Base-by-base conservation (phyloP, 2,113 vertebrate species). In the Aptenodytes patagonicus region DNA sequence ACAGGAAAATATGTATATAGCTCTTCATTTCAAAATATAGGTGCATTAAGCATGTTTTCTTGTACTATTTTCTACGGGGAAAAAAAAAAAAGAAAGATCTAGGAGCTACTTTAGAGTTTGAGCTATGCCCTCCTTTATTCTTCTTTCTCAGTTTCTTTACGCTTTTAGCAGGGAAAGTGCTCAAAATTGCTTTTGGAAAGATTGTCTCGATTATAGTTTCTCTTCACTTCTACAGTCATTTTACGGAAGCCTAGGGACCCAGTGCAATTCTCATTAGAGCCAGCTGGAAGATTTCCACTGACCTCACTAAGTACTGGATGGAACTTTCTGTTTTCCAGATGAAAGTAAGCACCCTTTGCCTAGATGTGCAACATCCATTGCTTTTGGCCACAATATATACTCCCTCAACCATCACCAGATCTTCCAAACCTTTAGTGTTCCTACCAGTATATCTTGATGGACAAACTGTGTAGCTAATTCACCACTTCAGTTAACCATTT, bases 101-200 rank as follows among this genome's bases (percentile, higher is more conserved):
- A 57, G 60, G 22, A 65, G 11, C 55, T 87, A 26, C 42, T 89
- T 89, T 42, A 47, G 34, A 61, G 15, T 86, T 84, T 93, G 66
- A 93, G 62, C 42, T 72, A 36, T 83, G 55, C 4, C 89, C 5
- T 82, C 42, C 47, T 83, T 64, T 88, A 62, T 89, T 83, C n/a
- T 90, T 68, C 32, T 87, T 89, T 89, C 47, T 70, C 20, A 28
- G 64, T 76, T 92, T 87, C 40, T 44, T 76, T 90, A 68, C 77
- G 49, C 31, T 82, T 95, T 89, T 75, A 83, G 29, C n/a, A 81
- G 9, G 11, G 19, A 44, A 81, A 83, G 57, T 79, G 62, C 65
- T 90, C 61, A 88, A 89, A 93, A 97, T 93, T 79, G 32, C 60
- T 84, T 95, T 79, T 66, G 68, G 42, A 71, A 86, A 87, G 62